A percentile compares a stretch with the other conserved stretches of the same genome.
phyloP scores from a whole-genome alignment of 1,140 invertebrate genomes.

The Drosophila murphyi region DNA sequence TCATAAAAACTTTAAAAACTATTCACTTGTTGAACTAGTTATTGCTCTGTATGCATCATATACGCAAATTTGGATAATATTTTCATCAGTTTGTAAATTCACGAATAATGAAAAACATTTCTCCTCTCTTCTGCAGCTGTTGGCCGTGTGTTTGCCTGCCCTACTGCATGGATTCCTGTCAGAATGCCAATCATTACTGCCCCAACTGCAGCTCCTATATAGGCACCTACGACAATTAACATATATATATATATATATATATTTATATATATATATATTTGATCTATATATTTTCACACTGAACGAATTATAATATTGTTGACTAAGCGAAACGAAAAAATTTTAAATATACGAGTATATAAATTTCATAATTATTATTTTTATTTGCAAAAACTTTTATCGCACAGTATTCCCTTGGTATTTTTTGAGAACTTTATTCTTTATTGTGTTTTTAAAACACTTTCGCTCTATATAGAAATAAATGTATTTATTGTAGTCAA shows the following conservation, averaged over 20 bases:
- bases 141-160: slow-evolving; percentile 86
- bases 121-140: slow-evolving; percentile 40
- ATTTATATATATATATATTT: not conserved
- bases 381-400: not conserved
- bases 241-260: slow-evolving; percentile 17
- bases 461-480: no score
- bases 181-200: slow-evolving; percentile 88
- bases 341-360: slow-evolving; percentile 20
- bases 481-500: not conserved
- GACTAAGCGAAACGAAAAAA: slow-evolving; percentile 13
- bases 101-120: not conserved
- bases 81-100: no score
- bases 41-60: no score
- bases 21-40: no score
- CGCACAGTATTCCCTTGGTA: no score
- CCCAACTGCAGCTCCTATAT: slow-evolving; percentile 88
- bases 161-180: slow-evolving; percentile 88
- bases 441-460: no score
- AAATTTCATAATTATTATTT: slow-evolving; percentile 29
- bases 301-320: slow-evolving; percentile 13
- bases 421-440: no score
- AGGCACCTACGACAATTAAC: slow-evolving; percentile 85
- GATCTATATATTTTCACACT: not conserved
- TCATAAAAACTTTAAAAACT: no score
- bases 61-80: no score